Percentiles rank a stretch among this genome's conserved stretches.
Evolutionary conservation across 2,113 vertebrate genomes (phyloP).

Genomic region (Siphamia tubifer): DNA sequence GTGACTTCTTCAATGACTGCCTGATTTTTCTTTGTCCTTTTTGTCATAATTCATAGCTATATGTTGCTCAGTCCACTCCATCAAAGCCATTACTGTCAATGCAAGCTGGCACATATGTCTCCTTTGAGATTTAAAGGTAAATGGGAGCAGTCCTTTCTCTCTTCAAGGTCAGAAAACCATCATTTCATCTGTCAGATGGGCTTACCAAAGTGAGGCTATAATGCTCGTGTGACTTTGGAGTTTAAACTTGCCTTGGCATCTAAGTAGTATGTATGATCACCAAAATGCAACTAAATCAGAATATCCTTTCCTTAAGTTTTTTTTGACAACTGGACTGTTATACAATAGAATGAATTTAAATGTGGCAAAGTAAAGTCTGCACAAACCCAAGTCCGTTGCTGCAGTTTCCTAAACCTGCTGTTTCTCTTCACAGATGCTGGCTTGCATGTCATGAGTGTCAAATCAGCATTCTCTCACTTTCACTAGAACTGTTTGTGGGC

Average conservation of each 20-base stretch:
- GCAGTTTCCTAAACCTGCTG: background rate
- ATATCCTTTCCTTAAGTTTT: too few species aligned
- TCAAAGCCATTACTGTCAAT: background rate
- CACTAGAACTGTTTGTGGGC: slow-evolving; percentile 31
- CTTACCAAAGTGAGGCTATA: background rate
- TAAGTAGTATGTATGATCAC: too few species aligned
- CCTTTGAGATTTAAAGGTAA: slow-evolving; percentile 39
- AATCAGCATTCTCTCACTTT: slow-evolving; percentile 33
- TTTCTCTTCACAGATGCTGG: background rate
- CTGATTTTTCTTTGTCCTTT: background rate
- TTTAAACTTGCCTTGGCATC: too few species aligned
- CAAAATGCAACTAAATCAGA: too few species aligned
- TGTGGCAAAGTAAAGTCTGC: too few species aligned
- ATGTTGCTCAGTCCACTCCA: background rate
- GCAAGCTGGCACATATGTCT: slow-evolving; percentile 7
- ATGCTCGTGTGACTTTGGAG: too few species aligned
- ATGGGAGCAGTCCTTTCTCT: slow-evolving; percentile 8
- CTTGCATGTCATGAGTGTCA: slow-evolving; percentile 19
- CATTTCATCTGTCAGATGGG: background rate
- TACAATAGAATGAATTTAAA: too few species aligned
- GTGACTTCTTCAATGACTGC: too few species aligned
- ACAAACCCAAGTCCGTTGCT: background rate
- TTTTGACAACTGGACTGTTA: too few species aligned
- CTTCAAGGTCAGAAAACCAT: slow-evolving; percentile 20
- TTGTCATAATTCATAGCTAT: slow-evolving; percentile 13